Conservation (phyloP, 2,888 invertebrate species). For the Megalurothrips usitatus region DNA sequence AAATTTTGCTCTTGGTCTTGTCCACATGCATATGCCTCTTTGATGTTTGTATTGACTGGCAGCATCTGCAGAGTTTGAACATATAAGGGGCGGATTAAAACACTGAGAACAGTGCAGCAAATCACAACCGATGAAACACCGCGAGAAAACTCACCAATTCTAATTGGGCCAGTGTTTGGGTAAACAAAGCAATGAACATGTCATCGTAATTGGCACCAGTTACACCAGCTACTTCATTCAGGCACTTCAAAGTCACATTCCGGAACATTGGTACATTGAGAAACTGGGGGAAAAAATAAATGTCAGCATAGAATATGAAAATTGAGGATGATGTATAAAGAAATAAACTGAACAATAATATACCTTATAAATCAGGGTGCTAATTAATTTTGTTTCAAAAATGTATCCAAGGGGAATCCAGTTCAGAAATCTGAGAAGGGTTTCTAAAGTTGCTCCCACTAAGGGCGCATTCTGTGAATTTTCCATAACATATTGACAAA, state of each 20-base stretch:
- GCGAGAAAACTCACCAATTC: constrained; percentile 53
- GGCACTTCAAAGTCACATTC: constrained; percentile 95
- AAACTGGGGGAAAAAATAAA: constrained; percentile 58
- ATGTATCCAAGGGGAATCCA: constrained; percentile 99
- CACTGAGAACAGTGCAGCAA: not conserved
- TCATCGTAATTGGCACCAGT: constrained; percentile 87
- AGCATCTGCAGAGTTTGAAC: constrained; percentile 60
- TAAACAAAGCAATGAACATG: constrained; percentile 84
- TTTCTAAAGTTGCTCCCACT: constrained; percentile 93
- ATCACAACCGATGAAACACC: not conserved
- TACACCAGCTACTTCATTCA: constrained; percentile 96
- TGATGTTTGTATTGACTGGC: constrained; percentile 85
- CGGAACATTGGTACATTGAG: constrained; percentile 95
- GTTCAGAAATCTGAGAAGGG: constrained; percentile 91
- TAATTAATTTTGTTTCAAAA: constrained; percentile 96
- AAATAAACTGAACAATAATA: constrained; percentile 27
- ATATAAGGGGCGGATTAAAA: constrained; percentile 20
- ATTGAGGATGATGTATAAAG: constrained; percentile 14
- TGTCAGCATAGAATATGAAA: not conserved
- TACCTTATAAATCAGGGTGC: constrained; percentile 83
- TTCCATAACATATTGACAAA: constrained; percentile 95
- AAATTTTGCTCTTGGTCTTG: constrained; percentile 97
- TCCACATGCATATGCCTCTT: constrained; percentile 88
- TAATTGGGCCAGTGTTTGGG: constrained; percentile 87
- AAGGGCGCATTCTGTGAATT: constrained; percentile 96